Evolutionary conservation across 1,140 invertebrate species (phyloP), one percentile per base, ranked within the genome.

Genomic region (Coelopa frigida): DNA sequence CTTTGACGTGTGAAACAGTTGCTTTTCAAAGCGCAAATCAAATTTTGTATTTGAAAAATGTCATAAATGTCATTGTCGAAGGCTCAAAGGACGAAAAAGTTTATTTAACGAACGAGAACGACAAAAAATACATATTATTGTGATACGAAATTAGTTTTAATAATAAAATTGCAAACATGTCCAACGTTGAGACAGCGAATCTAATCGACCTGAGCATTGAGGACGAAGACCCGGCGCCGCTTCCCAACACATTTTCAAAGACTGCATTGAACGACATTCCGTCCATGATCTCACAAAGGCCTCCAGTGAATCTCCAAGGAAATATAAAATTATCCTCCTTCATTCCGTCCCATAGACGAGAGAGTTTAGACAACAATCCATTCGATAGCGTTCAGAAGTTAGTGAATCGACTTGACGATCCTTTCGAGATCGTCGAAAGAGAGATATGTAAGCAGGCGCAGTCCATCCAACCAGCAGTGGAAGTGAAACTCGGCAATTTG

Each of bases 361-460:
- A 38, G 15, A 49, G 50, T 37, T 22, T 51, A 10, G 50, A 45
- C 31, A 48, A 52, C 18, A 52, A 52, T 31, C 50, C 50, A 15
- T 52, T 52, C 45, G 50, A 52, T 33, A 12, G 11, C 12, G 46
- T 33, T 7, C 46, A 47, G 11, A 49, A 48, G 15, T 17, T 47
- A 17, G 41, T 44, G 20, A 23, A 26, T 17, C 21, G 48, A 5
- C n/a, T 17, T 11, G 37, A 57, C 33, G 62, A 65, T 56, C 62
- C 62, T 22, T 65, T 65, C 26, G 62, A 65, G 33, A 51, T 51
- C 8, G 27, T 65, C 2, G 61, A 62, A 53, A 65, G 59, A 31
- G 62, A 65, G 33, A 58, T 53, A n/a, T 59, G 54, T 26, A 46
- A 54, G 6, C 61, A 65, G 57, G 61, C 62, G 12, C 40, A 50